Evolutionary conservation across 2,113 vertebrate genomes (phyloP), one percentile per base, ranked within the genome.

Genomic region (Eclectus roratus): DNA sequence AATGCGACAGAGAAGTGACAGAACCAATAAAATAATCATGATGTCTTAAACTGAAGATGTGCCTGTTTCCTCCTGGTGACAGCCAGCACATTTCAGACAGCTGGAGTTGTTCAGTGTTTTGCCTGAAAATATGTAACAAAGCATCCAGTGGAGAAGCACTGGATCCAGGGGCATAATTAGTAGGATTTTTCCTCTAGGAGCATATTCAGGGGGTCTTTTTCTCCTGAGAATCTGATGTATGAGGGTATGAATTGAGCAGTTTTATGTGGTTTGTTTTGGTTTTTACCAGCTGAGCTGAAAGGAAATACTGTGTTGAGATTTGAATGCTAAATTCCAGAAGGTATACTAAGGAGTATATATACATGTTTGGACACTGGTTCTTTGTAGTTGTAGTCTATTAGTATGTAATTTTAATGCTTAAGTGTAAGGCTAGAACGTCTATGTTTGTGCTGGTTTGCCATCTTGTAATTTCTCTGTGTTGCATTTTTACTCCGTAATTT

Each of bases 1-100:
- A 81, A 71, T 64, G 76, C 49, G 85, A 79, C 68, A 90, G 89
- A n/a, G 63, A 93, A 89, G 74, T 27, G 82, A 63, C 24, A 96
- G 39, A 94, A 27, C 52, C 84, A 65, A 35, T 89, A 46, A 83
- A 95, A 85, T 52, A 41, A 79, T 69, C 28, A 33, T 39, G 8
- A 43, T 63, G 33, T 41, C 63, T 82, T 84, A 76, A 56, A 81
- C 61, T 63, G 71, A 41, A 83, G 69, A 50, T 24, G 20, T 55
- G 31, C 65, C 33, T 21, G 29, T 81, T 95, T 81, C 60, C 23
- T 33, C 43, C 8, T 53, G 66, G 47, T 20, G 47, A 76, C 14
- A 91, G 52, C 44, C 52, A 88, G 44, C 21, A 69, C 43, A 63
- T 94, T 96, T 91, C 41, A 93, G 53, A 44, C 50, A 23, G 49